phyloP scores from a whole-genome alignment of 2,888 invertebrate genomes.

The Acanthosepion pharaonis region DNA sequence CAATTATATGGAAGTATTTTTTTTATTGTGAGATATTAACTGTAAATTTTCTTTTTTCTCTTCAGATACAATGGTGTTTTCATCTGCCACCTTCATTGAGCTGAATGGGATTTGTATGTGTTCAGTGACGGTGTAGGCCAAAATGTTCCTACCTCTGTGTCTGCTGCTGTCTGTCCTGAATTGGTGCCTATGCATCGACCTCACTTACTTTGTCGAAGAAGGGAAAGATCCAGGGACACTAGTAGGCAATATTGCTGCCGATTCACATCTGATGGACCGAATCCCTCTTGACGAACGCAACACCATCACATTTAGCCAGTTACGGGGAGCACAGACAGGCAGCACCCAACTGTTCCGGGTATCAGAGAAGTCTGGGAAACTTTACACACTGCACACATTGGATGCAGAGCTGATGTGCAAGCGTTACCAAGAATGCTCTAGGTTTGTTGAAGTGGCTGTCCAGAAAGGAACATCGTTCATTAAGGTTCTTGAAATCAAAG shows the following conservation, averaged over 20 bases:
- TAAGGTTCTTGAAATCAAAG: not conserved
- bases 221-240: not conserved
- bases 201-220: not conserved
- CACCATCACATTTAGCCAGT: not conserved
- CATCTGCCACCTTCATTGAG: not conserved
- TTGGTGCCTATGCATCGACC: not conserved
- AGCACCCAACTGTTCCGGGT: not conserved
- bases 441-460: not conserved
- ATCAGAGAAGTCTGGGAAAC: not conserved
- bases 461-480: not conserved
- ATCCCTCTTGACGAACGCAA: not conserved
- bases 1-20: not conserved
- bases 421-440: not conserved
- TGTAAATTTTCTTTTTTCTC: not conserved
- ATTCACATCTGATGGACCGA: not conserved
- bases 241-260: slow-evolving; percentile 9
- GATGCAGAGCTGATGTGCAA: not conserved
- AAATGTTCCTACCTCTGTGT: not conserved
- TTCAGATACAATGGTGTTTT: not conserved
- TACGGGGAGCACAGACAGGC: not conserved
- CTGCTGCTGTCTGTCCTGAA: not conserved
- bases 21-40: not conserved
- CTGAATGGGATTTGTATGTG: not conserved
- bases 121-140: slow-evolving; percentile 33
- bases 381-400: not conserved